Percentiles rank a stretch among this genome's conserved stretches.
Conservation (phyloP, 2,113 vertebrate genomes). For the Naja naja region DNA sequence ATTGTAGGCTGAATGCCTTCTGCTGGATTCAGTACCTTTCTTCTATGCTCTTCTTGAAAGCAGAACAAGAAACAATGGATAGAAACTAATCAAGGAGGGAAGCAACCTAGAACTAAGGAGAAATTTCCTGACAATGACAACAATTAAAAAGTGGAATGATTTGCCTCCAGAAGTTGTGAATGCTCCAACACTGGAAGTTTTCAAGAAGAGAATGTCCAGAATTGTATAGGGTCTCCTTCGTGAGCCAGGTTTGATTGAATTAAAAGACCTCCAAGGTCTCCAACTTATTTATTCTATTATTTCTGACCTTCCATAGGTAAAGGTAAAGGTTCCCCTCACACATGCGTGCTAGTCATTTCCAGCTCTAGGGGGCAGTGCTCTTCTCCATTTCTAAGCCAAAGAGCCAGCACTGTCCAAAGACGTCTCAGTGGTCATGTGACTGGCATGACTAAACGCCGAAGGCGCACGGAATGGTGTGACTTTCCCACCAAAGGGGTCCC, state of each 20-base stretch:
- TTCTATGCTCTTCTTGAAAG: not conserved
- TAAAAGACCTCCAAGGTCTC: not conserved
- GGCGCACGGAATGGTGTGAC: too few species aligned
- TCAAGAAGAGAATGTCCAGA: too few species aligned
- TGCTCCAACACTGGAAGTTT: not conserved
- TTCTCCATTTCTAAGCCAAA: too few species aligned
- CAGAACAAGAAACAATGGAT: not conserved
- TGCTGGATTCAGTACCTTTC: not conserved
- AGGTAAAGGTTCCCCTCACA: too few species aligned
- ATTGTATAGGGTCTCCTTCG: not conserved
- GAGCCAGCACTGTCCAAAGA: too few species aligned
- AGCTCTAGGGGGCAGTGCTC: too few species aligned
- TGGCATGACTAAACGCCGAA: too few species aligned
- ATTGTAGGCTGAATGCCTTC: not conserved
- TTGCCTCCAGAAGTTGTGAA: not conserved
- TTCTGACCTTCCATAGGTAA: not conserved
- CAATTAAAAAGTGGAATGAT: accelerated
- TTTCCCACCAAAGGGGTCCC: too few species aligned
- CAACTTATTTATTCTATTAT: not conserved
- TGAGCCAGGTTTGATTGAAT: not conserved
- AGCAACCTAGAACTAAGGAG: not conserved
- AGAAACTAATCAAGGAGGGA: not conserved
- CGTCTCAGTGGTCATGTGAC: too few species aligned
- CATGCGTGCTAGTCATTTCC: too few species aligned
- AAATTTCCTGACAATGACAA: not conserved